Conservation (phyloP, 2,113 vertebrate species). For the Australoheros scitulus region DNA sequence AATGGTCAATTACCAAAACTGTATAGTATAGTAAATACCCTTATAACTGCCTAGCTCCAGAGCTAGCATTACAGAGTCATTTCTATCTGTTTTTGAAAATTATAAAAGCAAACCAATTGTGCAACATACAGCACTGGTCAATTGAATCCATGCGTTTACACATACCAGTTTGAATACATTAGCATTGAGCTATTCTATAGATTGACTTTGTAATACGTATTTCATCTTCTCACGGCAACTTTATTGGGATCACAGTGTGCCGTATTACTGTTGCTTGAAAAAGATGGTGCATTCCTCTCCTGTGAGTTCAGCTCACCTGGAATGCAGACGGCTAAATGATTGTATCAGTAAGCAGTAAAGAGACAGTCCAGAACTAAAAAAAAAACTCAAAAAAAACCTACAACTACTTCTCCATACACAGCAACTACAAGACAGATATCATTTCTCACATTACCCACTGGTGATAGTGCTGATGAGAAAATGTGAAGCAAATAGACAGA, state of each 20-base stretch:
- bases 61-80: neutral
- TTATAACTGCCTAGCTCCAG: neutral
- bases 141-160: neutral
- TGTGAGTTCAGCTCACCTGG: slow-evolving; percentile 64
- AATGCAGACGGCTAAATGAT: slow-evolving; percentile 59
- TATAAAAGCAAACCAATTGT: neutral
- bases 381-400: neutral
- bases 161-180: neutral
- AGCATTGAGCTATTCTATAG: neutral
- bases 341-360: slow-evolving; percentile 24
- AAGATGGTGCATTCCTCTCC: slow-evolving; percentile 60
- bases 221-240: neutral
- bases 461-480: slow-evolving; percentile 42
- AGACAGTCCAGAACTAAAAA: neutral
- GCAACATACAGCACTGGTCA: neutral
- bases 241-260: neutral
- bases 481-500: slow-evolving; percentile 12
- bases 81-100: neutral
- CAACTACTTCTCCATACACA: neutral
- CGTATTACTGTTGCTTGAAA: neutral
- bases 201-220: neutral
- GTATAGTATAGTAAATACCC: neutral
- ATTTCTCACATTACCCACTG: slow-evolving; percentile 13
- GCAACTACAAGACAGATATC: neutral
- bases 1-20: neutral